phyloP scores from a whole-genome alignment of 37 sponge, comb jelly and placozoan species.

The Ephydatia muelleri region DNA sequence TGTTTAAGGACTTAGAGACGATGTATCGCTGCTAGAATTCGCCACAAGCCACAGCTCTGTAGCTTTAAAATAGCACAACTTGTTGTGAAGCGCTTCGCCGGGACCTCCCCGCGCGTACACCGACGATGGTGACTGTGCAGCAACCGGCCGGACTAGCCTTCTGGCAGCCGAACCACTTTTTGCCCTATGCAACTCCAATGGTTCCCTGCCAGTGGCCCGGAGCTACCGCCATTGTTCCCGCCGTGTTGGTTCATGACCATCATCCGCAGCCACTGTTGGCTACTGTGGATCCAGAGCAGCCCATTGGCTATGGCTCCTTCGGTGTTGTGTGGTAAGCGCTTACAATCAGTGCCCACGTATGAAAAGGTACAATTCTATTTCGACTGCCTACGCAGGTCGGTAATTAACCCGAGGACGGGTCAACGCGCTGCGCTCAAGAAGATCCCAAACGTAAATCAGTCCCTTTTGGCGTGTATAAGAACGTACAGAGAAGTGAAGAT shows the following conservation, averaged over 20 bases:
- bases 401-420: constrained; percentile 73
- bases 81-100: neutral
- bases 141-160: constrained; percentile 26
- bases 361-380: constrained; percentile 3
- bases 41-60: constrained; percentile 1
- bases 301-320: constrained; percentile 87
- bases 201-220: constrained; percentile 46
- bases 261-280: constrained; percentile 2
- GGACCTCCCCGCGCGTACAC: constrained; percentile 13
- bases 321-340: constrained; percentile 88
- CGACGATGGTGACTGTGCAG: constrained; percentile 64
- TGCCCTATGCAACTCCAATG: constrained; percentile 19
- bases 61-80: constrained; percentile 1
- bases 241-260: constrained; percentile 3
- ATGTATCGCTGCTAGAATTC: neutral
- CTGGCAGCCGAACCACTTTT: constrained; percentile 49
- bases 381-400: constrained; percentile 60
- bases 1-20: neutral
- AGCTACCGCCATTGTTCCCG: neutral
- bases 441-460: constrained; percentile 77
- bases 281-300: constrained; percentile 65
- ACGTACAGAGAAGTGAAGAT: constrained; percentile 85
- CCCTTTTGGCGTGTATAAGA: constrained; percentile 66
- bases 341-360: neutral
- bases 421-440: constrained; percentile 77